phyloP scores from a whole-genome alignment of 2,797 vertebrate species.

The Periparus ater region DNA sequence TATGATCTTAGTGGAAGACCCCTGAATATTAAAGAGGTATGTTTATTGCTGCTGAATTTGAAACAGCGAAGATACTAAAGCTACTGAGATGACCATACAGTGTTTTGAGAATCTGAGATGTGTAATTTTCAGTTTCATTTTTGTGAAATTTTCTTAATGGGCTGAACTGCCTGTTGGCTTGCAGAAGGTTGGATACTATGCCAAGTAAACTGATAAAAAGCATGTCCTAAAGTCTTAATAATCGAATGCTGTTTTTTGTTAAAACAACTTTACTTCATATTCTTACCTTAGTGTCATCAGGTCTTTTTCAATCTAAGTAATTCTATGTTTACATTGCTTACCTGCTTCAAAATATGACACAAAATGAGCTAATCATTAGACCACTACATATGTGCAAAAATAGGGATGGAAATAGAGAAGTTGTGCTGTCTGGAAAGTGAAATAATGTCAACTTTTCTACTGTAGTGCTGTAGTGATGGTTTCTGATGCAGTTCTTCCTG shows the following conservation, averaged over 20 bases:
- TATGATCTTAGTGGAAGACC: conserved; percentile 94
- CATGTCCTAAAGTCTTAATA: not conserved
- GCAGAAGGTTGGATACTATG: not conserved
- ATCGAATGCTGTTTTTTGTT: not conserved
- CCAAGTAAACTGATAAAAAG: not conserved
- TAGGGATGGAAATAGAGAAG: not conserved
- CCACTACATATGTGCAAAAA: not conserved
- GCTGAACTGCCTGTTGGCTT: not conserved
- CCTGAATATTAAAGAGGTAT: conserved; percentile 97
- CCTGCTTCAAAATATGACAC: not conserved
- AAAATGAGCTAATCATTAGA: not conserved
- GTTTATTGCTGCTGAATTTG: conserved; percentile 37
- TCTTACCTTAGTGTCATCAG: not conserved
- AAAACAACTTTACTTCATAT: not conserved
- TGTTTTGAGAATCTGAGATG: not conserved
- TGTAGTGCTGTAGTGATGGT: not conserved
- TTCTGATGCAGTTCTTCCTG: not conserved
- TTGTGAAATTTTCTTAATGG: not conserved
- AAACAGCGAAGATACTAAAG: not conserved
- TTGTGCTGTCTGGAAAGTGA: not conserved
- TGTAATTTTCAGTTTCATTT: not conserved
- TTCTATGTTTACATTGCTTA: not conserved
- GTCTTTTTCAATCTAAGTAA: not conserved
- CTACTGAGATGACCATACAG: not conserved
- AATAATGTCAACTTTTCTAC: not conserved